Evolutionary conservation across 1,140 invertebrate species (phyloP).

Genomic region (Sesamia nonagrioides): DNA sequence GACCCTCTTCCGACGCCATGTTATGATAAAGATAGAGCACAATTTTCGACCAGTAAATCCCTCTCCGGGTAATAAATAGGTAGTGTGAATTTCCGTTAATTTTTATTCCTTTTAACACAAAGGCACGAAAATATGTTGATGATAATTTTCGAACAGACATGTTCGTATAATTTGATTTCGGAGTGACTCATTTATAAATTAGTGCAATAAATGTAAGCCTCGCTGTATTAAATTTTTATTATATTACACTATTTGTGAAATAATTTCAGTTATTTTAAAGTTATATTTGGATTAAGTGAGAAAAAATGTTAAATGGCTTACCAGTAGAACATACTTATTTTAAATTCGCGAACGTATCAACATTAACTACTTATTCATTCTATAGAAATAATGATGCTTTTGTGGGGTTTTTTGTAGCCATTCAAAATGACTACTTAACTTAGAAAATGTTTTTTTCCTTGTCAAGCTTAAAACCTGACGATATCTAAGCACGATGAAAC

Average conservation of each 20-base stretch:
- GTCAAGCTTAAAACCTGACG: too few species aligned
- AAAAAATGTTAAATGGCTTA: too few species aligned
- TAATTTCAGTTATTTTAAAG: too few species aligned
- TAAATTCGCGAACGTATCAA: too few species aligned
- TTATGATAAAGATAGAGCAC: slow-evolving; percentile 75
- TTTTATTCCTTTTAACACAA: slow-evolving; percentile 39
- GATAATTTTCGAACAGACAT: slow-evolving; percentile 29
- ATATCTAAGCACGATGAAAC: too few species aligned
- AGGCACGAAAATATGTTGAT: not conserved
- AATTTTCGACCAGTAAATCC: not conserved
- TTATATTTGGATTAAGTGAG: too few species aligned
- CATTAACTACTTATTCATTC: too few species aligned
- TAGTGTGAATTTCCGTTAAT: slow-evolving; percentile 19
- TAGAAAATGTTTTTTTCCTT: too few species aligned
- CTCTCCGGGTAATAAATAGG: slow-evolving; percentile 23
- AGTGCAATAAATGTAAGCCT: not conserved
- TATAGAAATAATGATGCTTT: too few species aligned
- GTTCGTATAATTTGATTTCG: slow-evolving; percentile 22
- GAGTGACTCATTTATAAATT: slow-evolving; percentile 14
- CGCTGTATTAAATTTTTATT: not conserved
- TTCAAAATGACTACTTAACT: too few species aligned
- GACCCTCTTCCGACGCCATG: slow-evolving; percentile 91
- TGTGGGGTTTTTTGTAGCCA: too few species aligned
- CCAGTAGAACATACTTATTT: too few species aligned
- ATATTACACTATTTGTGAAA: not conserved